Evolutionary conservation across 2,888 invertebrate species (phyloP).

Genomic region (Lucinisca nassula): DNA sequence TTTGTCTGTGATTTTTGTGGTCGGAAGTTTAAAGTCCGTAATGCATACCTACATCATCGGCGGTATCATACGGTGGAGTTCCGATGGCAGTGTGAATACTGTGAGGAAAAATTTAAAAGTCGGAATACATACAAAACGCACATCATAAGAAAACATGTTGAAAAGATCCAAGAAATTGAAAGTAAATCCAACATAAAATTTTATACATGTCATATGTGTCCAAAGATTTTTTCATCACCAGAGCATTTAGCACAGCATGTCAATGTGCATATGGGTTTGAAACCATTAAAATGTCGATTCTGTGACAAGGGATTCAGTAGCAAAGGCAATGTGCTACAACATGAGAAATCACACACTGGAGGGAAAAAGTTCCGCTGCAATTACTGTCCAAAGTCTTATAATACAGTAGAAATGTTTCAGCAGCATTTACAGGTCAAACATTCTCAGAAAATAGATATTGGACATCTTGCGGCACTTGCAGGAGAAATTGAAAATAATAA

Average conservation of each 20-base stretch:
- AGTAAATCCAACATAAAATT: neutral
- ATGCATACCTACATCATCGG: neutral
- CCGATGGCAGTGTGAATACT: constrained; percentile 1
- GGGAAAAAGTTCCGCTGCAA: neutral
- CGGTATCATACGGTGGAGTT: neutral
- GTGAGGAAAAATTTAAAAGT: neutral
- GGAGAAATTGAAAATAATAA: no score
- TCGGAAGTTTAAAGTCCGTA: neutral
- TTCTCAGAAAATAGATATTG: neutral
- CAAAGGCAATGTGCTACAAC: neutral
- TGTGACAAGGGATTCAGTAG: neutral
- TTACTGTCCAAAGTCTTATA: neutral
- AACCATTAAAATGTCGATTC: neutral
- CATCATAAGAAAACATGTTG: neutral
- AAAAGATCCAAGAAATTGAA: neutral
- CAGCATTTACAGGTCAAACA: neutral
- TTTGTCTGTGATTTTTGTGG: neutral
- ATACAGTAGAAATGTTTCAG: neutral
- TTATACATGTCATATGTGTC: neutral
- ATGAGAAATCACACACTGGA: neutral
- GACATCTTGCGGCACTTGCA: no score
- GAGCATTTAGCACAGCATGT: neutral
- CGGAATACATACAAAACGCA: neutral
- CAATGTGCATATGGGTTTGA: neutral
- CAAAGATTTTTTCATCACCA: neutral